These are phyloP conservation scores for Bombus cullumanus DNA, from an alignment of 1,140 invertebrate species.

Conservation along the genomic window DNA sequence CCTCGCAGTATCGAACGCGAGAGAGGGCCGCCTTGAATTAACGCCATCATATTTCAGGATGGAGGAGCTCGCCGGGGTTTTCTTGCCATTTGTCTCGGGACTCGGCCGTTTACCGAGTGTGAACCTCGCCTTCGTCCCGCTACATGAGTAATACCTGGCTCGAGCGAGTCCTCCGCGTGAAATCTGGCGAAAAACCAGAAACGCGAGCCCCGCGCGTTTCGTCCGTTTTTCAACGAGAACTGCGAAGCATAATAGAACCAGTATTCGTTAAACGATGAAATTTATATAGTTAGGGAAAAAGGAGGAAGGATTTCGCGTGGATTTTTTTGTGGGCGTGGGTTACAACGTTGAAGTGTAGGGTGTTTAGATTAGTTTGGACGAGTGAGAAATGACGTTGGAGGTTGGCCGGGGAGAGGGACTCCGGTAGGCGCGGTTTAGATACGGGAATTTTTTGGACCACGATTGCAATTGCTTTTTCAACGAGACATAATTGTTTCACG, in stretches of 20 bases:
- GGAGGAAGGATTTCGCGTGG: not conserved
- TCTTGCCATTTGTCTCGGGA: slow-evolving; percentile 83
- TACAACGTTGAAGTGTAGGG: not conserved
- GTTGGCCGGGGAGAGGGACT: not conserved
- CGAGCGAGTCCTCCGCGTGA: slow-evolving; percentile 62
- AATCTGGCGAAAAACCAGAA: slow-evolving; percentile 66
- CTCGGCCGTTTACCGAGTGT: slow-evolving; percentile 70
- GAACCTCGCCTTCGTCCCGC: slow-evolving; percentile 80
- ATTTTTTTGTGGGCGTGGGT: slow-evolving; percentile 1
- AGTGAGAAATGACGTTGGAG: not conserved
- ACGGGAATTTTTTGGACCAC: slow-evolving; percentile 2
- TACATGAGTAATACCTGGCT: slow-evolving; percentile 80
- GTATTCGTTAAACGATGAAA: slow-evolving; percentile 27
- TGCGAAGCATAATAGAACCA: slow-evolving; percentile 14
- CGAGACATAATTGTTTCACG: slow-evolving; percentile 11
- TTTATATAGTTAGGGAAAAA: not conserved
- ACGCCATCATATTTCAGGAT: slow-evolving; percentile 82
- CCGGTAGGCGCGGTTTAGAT: slow-evolving; percentile 17
- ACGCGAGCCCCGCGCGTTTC: slow-evolving; percentile 8
- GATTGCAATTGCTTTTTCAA: not conserved
- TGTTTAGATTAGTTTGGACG: not conserved
- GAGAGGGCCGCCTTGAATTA: slow-evolving; percentile 78
- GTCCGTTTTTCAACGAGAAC: not conserved
- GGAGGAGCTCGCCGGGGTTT: slow-evolving; percentile 73
- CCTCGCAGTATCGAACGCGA: slow-evolving; percentile 57